A percentile compares a stretch with the other conserved stretches of the same genome.
Evolutionary conservation across 2,113 vertebrate genomes (phyloP).

Genomic region (Fregata magnificens): DNA sequence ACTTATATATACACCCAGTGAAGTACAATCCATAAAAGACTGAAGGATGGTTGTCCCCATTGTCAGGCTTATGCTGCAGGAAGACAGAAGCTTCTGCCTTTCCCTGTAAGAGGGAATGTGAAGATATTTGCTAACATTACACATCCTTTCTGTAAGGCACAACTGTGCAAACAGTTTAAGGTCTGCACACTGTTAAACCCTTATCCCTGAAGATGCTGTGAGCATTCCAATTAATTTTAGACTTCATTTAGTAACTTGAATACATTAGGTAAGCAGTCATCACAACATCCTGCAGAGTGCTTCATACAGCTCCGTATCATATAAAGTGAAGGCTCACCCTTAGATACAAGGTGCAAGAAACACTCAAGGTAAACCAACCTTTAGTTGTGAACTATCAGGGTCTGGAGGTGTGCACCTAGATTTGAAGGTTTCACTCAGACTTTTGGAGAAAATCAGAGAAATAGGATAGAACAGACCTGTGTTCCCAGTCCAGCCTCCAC

Average conservation of each 20-base stretch:
- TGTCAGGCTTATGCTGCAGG: neutral
- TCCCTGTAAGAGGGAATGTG: neutral
- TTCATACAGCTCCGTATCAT: neutral
- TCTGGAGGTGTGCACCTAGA: neutral
- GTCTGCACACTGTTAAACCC: slow-evolving; percentile 23
- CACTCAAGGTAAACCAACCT: neutral
- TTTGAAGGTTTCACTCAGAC: neutral
- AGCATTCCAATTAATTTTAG: slow-evolving; percentile 51
- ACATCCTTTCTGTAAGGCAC: slow-evolving; percentile 1
- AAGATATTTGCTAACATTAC: slow-evolving; percentile 11
- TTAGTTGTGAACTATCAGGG: neutral
- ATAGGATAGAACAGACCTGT: neutral
- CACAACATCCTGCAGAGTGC: neutral
- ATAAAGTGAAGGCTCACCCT: neutral
- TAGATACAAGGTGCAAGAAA: neutral
- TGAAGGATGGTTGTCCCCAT: neutral
- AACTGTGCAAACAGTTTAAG: slow-evolving; percentile 52
- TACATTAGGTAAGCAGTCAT: slow-evolving; percentile 19
- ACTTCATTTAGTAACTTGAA: slow-evolving; percentile 45
- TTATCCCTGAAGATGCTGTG: slow-evolving; percentile 22
- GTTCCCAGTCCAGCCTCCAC: neutral
- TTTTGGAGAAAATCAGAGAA: neutral
- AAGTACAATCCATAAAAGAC: neutral
- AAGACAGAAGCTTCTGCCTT: neutral
- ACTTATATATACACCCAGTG: neutral